Percentiles rank a stretch among this genome's conserved stretches.
Evolutionary conservation across 2,113 vertebrate species (phyloP).

Genomic region (Greenwoodochromis staneri): DNA sequence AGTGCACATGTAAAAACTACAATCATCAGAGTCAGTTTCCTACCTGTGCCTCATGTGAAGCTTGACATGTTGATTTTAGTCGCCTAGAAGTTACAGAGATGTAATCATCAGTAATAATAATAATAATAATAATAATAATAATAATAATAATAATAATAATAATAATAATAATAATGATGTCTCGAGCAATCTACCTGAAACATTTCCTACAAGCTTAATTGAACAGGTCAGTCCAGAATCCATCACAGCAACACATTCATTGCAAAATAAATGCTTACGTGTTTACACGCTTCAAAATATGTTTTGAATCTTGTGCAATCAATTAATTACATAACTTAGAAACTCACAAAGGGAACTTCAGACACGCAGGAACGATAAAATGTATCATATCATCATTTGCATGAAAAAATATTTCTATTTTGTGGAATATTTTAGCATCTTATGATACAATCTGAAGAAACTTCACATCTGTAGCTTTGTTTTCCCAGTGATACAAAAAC

Average conservation of each 20-base stretch:
- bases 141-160: background rate
- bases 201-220: background rate
- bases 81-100: background rate
- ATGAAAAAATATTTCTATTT: background rate
- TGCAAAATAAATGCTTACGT: background rate
- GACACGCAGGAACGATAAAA: fast-evolving
- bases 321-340: background rate
- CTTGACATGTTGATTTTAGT: background rate
- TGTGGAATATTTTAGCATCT: background rate
- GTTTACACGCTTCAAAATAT: background rate
- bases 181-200: background rate
- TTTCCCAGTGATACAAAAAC: background rate
- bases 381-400: background rate
- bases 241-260: background rate
- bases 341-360: background rate
- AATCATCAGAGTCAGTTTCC: background rate
- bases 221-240: background rate
- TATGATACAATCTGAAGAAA: background rate
- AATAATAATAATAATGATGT: fast-evolving
- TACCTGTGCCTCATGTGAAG: background rate
- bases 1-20: background rate
- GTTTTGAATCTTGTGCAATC: background rate
- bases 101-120: background rate
- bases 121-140: background rate
- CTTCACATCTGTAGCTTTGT: too few species aligned